Percentiles rank a stretch among this genome's conserved stretches.
phyloP scores from a whole-genome alignment of 2,113 vertebrate species.

The Heptranchias perlo region DNA sequence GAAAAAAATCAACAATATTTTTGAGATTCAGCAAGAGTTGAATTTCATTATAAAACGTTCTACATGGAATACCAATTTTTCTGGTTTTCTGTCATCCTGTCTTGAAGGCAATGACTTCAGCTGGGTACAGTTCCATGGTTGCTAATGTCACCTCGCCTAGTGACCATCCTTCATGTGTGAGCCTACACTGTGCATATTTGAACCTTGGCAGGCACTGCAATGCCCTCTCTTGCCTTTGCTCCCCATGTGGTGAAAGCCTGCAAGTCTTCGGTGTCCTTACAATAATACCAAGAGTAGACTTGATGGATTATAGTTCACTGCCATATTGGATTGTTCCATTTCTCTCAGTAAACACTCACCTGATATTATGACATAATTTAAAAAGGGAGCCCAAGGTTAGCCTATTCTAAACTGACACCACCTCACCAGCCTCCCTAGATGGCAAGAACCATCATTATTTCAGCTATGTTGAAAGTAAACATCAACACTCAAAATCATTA shows the following conservation, averaged over 20 bases:
- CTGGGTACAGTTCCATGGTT: neutral
- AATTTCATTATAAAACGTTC: neutral
- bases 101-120: neutral
- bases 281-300: neutral
- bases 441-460: conserved; percentile 4
- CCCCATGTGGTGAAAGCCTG: neutral
- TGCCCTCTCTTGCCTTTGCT: neutral
- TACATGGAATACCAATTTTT: neutral
- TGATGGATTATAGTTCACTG: neutral
- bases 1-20: neutral
- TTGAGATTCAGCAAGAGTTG: neutral
- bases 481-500: conserved; percentile 8
- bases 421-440: neutral
- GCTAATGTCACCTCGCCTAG: neutral
- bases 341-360: neutral
- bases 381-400: neutral
- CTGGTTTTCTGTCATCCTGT: neutral
- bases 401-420: neutral
- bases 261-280: neutral
- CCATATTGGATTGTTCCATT: neutral
- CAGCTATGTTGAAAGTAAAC: neutral
- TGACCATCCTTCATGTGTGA: neutral
- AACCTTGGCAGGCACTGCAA: neutral
- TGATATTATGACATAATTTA: neutral
- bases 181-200: neutral